These are phyloP conservation scores for Halictus ligatus DNA, from an alignment of 2,888 invertebrate genomes.

Conservation along the genomic window DNA sequence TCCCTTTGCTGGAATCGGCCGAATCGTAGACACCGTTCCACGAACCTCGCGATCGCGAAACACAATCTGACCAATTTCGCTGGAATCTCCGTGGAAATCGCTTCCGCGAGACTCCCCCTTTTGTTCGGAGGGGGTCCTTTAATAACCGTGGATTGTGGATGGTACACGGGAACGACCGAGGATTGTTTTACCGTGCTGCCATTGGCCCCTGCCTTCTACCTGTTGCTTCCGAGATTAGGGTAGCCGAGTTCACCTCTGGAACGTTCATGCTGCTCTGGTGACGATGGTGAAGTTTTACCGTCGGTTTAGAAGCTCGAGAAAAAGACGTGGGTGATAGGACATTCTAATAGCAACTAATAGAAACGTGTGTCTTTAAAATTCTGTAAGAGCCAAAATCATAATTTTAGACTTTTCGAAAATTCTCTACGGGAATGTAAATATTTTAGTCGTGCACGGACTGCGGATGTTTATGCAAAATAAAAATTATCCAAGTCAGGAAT, in stretches of 20 bases:
- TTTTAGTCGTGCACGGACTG: no score
- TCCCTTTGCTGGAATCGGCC: constrained; percentile 3
- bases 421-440: no score
- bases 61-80: constrained; percentile 43
- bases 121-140: constrained; percentile 19
- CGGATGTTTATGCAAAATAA: no score
- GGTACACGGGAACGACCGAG: background rate
- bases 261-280: background rate
- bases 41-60: constrained; percentile 10
- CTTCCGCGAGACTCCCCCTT: constrained; percentile 34
- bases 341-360: no score
- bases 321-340: background rate
- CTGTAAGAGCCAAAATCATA: no score
- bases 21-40: constrained; percentile 13
- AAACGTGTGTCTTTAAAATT: no score
- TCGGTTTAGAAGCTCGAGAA: background rate
- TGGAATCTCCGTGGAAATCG: constrained; percentile 38
- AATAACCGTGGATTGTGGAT: background rate
- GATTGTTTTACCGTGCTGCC: constrained; percentile 8
- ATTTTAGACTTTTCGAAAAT: no score
- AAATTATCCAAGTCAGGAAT: no score
- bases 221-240: background rate
- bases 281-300: background rate
- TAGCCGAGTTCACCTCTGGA: background rate
- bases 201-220: background rate